Evolutionary conservation across 2,888 invertebrate species (phyloP), one percentile per base, ranked within the genome.

Genomic region (Troides aeacus): DNA sequence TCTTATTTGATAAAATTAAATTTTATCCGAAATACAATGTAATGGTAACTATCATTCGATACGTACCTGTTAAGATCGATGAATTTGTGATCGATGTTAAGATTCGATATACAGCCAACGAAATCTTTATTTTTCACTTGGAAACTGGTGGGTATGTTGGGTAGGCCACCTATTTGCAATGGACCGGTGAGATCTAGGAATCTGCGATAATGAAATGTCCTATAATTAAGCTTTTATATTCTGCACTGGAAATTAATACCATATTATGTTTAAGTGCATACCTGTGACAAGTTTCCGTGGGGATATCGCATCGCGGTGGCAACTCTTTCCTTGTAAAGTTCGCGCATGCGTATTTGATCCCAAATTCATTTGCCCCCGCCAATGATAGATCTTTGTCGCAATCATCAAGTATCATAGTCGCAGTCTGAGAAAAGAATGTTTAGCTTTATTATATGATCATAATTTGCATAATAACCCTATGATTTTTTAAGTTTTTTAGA

Each of bases 181-280:
- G 98, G 98, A 0, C 98, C 98, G 0, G 99, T 99, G 56, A 99
- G 90, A 84, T 99, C 99, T 53, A 99, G 88, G 81, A 98, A 98
- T 70, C 98, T 93, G 72, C 70, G 71, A 66, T 61, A 42, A 60
- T 30, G 59, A 21, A 64, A 68, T 57, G 39, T 30, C 30, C 68
- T 71, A 61, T 64, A 62, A 68, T 64, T 71, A 63, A 66, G 69
- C 62, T 61, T 69, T 69, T 69, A 64, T 64, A 62, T 58, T 39
- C 66, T 64, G 64, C 15, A 30, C 12, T 4, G n/a, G n/a, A 24
- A 46, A 53, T 21, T 62, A 18, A 30, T 59, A 24, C 15, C 1
- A 60, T 17, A 2, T 36, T 36, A 18, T 60, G 30, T 60, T 60
- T 21, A 36, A 17, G 58, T 66, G 53, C 57, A 66, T 81, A 93